A percentile compares a stretch with the other conserved stretches of the same genome.
These are phyloP conservation scores for Zaprionus obscuricornis DNA, from an alignment of 2,888 invertebrate genomes.

Conservation along the genomic window DNA sequence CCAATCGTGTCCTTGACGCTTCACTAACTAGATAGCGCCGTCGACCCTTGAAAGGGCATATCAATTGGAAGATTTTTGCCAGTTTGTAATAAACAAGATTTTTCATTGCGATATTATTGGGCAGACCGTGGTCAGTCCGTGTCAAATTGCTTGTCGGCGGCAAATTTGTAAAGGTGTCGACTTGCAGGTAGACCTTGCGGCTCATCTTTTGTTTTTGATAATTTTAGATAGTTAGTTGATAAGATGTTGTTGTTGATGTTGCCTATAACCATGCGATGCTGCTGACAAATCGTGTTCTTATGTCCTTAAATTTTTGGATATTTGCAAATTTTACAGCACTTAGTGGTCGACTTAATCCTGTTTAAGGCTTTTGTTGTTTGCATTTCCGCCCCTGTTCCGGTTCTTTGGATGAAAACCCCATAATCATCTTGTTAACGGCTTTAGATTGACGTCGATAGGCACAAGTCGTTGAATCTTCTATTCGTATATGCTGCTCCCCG, in stretches of 20 bases:
- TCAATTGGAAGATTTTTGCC: conserved; percentile 76
- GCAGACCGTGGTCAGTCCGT: conserved; percentile 50
- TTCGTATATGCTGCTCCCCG: conserved; percentile 19
- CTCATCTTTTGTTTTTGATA: conserved; percentile 26
- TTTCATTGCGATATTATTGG: conserved; percentile 64
- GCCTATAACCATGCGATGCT: conserved; percentile 40
- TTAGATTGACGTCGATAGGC: conserved; percentile 60
- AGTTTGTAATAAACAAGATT: conserved; percentile 81
- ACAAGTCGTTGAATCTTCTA: conserved; percentile 38
- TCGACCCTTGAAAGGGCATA: conserved; percentile 29
- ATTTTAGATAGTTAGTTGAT: conserved; percentile 67
- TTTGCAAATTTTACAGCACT: conserved; percentile 63
- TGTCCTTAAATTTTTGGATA: conserved; percentile 40
- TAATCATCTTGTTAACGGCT: conserved; percentile 77
- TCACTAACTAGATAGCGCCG: conserved; percentile 65
- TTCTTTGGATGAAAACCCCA: conserved; percentile 40
- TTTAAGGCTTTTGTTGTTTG: conserved; percentile 64
- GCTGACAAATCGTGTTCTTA: conserved; percentile 79
- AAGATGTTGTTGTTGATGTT: conserved; percentile 53
- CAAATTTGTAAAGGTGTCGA: conserved; percentile 56
- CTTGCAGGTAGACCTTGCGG: conserved; percentile 47
- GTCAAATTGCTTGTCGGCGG: conserved; percentile 73
- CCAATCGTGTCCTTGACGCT: conserved; percentile 67
- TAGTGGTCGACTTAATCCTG: conserved; percentile 66
- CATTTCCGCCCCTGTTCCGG: conserved; percentile 79